Evolutionary conservation across 2,797 vertebrate species (phyloP).

Genomic region (Dryobates pubescens): DNA sequence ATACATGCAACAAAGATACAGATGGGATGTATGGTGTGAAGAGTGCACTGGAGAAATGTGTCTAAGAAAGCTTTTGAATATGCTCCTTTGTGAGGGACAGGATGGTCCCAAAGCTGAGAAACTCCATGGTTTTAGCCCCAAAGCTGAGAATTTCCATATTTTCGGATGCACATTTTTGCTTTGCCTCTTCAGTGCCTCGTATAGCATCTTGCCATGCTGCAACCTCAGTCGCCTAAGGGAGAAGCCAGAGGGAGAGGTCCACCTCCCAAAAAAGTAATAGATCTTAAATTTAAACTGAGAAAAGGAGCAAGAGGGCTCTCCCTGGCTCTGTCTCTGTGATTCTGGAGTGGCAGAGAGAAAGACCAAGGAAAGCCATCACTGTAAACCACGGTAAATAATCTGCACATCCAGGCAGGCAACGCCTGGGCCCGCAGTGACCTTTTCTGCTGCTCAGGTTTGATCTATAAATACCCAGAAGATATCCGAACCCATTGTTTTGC

Average conservation of each 20-base stretch:
- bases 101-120: neutral
- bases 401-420: neutral
- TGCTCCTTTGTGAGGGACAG: neutral
- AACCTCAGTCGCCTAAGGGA: fast-evolving
- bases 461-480: conserved; percentile 55
- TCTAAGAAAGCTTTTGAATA: neutral
- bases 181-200: neutral
- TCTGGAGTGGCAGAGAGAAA: neutral
- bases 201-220: fast-evolving
- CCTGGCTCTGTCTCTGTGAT: neutral
- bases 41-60: neutral
- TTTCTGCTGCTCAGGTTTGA: conserved; percentile 28
- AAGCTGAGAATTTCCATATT: fast-evolving
- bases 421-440: neutral
- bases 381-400: neutral
- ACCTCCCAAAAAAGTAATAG: neutral
- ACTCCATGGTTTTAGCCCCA: fast-evolving
- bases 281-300: neutral
- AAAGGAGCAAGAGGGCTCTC: neutral
- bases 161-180: neutral
- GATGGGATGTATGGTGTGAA: fast-evolving
- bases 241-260: neutral
- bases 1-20: neutral
- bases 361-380: neutral
- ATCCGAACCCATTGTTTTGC: conserved; percentile 52